Base-by-base conservation (phyloP, 2,888 invertebrate species). In the Ennomos quercinarius region DNA sequence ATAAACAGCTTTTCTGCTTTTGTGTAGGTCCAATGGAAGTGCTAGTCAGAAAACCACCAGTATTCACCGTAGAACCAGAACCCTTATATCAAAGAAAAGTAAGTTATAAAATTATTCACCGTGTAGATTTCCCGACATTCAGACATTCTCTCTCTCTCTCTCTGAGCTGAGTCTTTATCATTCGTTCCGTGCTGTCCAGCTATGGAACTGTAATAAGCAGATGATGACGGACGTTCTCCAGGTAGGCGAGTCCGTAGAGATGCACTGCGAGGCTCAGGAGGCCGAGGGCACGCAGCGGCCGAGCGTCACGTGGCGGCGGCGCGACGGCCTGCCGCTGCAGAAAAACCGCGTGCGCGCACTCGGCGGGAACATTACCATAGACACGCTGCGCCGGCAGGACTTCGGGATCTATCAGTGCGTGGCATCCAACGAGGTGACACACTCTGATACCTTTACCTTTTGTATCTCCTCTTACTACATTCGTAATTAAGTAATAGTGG, bases 341-440 rank as follows among this genome's bases (percentile, higher is more conserved):
- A 95, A 96, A 77, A 96, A 94, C 81, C 94, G 98, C 9, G 95
- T 95, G 41, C 95, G 96, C 74, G 94, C 96, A 57, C 93, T 95
- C 58, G 97, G 96, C 47, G 98, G 99, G 9, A 98, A 98, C 92
- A 95, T 99, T 76, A 98, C 98, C 67, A 97, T 99, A 69, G 97
- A 97, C 77, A 96, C 96, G 74, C 93, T 99, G 72, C 94, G 96
- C 9, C 94, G 98, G 45, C 95, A 96, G 64, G 99, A 99, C 93
- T 98, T 98, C 86, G 99, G 98, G 46, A 96, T 96, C 83, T 99
- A 99, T 87, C 98, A 99, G 89, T 99, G 99, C 90, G 96, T 98
- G 72, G 98, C 98, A 27, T 95, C 96, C 65, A 99, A 99, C 86
- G 98, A 98, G 93, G 93, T 91, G 52, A 41, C 34, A 27, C 27